Evolutionary conservation across 1,140 invertebrate species (phyloP), one percentile per base, ranked within the genome.

Genomic region (Drosophila ercepeae): DNA sequence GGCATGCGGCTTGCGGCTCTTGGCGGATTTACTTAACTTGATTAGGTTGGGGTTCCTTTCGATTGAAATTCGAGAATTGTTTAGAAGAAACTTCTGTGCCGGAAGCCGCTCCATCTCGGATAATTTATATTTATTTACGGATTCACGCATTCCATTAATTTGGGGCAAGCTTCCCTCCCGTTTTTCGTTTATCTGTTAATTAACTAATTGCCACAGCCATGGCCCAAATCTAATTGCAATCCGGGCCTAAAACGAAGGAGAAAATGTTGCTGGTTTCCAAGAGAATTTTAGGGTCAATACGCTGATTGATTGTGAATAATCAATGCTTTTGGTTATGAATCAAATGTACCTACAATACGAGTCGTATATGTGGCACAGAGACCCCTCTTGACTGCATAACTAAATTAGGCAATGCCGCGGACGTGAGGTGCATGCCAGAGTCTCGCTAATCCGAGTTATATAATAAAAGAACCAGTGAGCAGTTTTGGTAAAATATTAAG

Each of bases 401-500:
- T 73, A 63, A 86, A 86, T 84, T 86, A 76, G 55, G 46, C 36
- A 64, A 63, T 4, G 42, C 39, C 53, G 21, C 3, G 58, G 53
- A 83, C 78, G 78, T 83, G 78, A 63, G 78, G 58, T 55, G 79
- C 70, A 83, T 79, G 46, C 48, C 48, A 50, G 44, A 79, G 29
- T 8, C 32, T 51, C 45, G 49, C 75, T 69, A 86, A 86, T 58
- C 59, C 54, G 55, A 76, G 71, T 83, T 67, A 83, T 78, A 53
- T 72, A 75, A 83, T 81, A 81, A 86, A 79, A 79, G 81, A 79
- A 51, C 63, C 68, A 75, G 45, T 65, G 59, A 71, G 49, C 60
- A 64, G 45, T n/a, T n/a, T n/a, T 32, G 9, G 75, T 83, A 63
- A 86, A 86, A 81, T 79, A 86, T 86, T 86, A 57, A 79, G 53